phyloP scores from a whole-genome alignment of 2,113 vertebrate species.

The Crocuta crocuta region DNA sequence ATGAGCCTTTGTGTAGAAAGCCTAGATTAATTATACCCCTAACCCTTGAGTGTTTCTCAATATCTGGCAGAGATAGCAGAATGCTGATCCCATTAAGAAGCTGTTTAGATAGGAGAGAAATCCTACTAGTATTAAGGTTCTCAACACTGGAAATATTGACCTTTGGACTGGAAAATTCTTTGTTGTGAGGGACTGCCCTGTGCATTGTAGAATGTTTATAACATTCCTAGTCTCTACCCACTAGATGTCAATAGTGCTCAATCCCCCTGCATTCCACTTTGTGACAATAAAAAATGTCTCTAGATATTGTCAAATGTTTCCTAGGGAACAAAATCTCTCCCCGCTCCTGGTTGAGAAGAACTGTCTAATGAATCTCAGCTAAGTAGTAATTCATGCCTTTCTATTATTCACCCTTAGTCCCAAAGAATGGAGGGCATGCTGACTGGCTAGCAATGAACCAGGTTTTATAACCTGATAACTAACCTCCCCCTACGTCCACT shows the following conservation, averaged over 20 bases:
- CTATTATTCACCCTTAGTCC: not conserved
- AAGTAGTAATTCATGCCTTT: not conserved
- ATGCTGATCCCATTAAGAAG: not conserved
- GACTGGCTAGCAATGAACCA: not conserved
- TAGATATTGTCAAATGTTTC: not conserved
- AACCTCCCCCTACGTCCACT: not conserved
- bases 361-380: not conserved
- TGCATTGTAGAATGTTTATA: not conserved
- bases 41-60: not conserved
- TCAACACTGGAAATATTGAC: conserved; percentile 16
- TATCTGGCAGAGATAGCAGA: not conserved
- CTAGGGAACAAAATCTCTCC: not conserved
- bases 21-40: not conserved
- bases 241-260: not conserved
- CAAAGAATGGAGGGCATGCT: not conserved
- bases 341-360: not conserved
- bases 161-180: conserved; percentile 56
- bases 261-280: not conserved
- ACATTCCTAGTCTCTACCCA: not conserved
- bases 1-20: not conserved
- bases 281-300: conserved; percentile 9
- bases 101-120: not conserved
- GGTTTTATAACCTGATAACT: not conserved
- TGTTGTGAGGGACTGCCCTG: not conserved
- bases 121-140: not conserved